Percentiles rank a stretch among this genome's conserved stretches.
Conservation (phyloP, 2,113 vertebrate species). For the Columba livia region DNA sequence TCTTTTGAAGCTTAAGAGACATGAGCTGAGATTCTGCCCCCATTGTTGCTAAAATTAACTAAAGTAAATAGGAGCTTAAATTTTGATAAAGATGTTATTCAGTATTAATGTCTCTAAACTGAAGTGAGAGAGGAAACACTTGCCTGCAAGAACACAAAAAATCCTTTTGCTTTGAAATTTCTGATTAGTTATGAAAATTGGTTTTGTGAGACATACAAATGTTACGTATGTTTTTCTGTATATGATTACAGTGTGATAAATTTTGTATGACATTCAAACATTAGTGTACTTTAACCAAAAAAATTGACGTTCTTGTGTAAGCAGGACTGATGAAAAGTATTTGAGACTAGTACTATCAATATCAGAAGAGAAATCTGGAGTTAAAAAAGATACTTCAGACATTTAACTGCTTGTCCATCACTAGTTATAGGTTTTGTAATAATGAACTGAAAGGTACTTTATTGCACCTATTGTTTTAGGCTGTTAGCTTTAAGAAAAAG, state of each 20-base stretch:
- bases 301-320: background rate
- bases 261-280: background rate
- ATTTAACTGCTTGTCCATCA: background rate
- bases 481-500: background rate
- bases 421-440: background rate
- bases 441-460: background rate
- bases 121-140: background rate
- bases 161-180: background rate
- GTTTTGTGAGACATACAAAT: background rate
- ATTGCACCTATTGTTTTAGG: constrained; percentile 11
- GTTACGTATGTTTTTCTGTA: background rate
- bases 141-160: background rate
- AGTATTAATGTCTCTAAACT: background rate
- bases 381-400: background rate
- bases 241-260: background rate
- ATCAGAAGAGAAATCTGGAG: background rate
- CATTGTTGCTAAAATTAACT: accelerated
- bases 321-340: background rate
- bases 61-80: background rate
- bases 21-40: background rate
- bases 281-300: background rate
- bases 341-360: background rate
- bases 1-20: background rate
- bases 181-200: background rate
- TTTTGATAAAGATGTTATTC: background rate